phyloP scores from a whole-genome alignment of 2,888 invertebrate genomes.

The Habrosyne pyritoides region DNA sequence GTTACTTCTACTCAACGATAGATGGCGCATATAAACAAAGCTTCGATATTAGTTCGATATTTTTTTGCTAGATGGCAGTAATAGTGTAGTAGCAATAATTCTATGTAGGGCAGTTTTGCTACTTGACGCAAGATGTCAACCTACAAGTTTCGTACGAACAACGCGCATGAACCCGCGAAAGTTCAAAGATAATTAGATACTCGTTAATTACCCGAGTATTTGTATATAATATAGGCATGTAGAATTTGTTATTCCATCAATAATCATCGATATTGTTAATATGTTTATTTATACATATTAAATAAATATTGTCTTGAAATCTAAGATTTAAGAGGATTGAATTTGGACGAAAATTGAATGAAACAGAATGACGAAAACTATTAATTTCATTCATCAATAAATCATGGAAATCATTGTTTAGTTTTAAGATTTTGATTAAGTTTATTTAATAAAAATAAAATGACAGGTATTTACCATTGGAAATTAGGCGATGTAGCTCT shows the following conservation, averaged over 20 bases:
- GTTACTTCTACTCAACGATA: slow-evolving; percentile 39
- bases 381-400: slow-evolving; percentile 15
- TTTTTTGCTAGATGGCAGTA: neutral
- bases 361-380: neutral
- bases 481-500: slow-evolving; percentile 71
- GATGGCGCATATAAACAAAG: slow-evolving; percentile 31
- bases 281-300: too few relatives aligned
- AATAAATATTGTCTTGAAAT: too few relatives aligned
- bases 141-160: too few relatives aligned
- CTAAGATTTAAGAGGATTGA: neutral
- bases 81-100: too few relatives aligned
- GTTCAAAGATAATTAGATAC: too few relatives aligned
- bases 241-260: too few relatives aligned
- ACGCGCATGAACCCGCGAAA: too few relatives aligned
- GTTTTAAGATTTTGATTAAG: slow-evolving; percentile 9
- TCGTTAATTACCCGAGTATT: too few relatives aligned
- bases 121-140: neutral
- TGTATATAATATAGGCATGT: too few relatives aligned
- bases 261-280: too few relatives aligned
- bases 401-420: slow-evolving; percentile 8
- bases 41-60: neutral
- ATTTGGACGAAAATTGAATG: neutral
- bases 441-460: slow-evolving; percentile 15
- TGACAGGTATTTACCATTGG: slow-evolving; percentile 67
- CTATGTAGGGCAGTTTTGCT: too few relatives aligned